Evolutionary conservation across 2,113 vertebrate species (phyloP).

Genomic region (Dromas ardeola): DNA sequence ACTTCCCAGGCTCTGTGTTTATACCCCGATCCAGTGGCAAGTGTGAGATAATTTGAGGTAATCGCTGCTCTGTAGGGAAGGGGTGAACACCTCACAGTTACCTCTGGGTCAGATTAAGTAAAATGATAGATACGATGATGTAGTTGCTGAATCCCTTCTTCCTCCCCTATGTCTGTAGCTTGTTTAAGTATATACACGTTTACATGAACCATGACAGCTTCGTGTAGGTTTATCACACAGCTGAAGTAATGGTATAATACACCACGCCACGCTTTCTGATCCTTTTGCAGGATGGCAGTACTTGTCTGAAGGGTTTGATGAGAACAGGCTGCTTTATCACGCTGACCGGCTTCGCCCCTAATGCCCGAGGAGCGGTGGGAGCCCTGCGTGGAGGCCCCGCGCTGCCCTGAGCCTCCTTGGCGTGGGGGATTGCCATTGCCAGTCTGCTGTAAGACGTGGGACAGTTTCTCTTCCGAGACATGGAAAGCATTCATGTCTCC

Average conservation of each 20-base stretch:
- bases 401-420: not conserved
- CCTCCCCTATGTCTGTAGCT: not conserved
- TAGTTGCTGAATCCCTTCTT: not conserved
- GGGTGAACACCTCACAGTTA: not conserved
- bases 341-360: not conserved
- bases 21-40: not conserved
- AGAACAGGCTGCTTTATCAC: not conserved
- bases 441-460: not conserved
- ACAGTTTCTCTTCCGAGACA: accelerated
- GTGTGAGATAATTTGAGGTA: not conserved
- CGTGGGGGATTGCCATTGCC: not conserved
- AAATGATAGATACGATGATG: not conserved
- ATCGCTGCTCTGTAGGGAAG: not conserved
- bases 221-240: not conserved
- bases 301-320: not conserved
- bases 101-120: not conserved
- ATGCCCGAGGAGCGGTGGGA: not conserved
- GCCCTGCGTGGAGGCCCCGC: accelerated
- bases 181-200: not conserved
- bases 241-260: not conserved
- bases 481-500: not conserved
- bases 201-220: not conserved
- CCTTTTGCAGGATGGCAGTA: not conserved
- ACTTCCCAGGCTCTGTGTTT: not conserved
- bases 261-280: not conserved